A percentile compares a stretch with the other conserved stretches of the same genome.
Evolutionary conservation across 1,140 invertebrate species (phyloP).

Genomic region (Neoseiulus cucumeris): DNA sequence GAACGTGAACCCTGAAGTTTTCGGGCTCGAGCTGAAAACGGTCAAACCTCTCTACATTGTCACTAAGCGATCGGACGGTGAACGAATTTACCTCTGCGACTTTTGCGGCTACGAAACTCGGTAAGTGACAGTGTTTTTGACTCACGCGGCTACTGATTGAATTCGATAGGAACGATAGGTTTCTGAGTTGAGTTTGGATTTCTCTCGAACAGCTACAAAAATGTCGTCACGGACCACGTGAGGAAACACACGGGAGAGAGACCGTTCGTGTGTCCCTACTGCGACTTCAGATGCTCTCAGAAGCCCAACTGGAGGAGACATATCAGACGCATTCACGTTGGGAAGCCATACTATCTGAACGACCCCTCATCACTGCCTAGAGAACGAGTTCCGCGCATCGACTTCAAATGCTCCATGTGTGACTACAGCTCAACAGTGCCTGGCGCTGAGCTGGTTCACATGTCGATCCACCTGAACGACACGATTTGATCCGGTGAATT

Average conservation of each 20-base stretch:
- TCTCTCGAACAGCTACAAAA: neutral
- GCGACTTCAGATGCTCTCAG: constrained; percentile 20
- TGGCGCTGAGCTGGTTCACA: constrained; percentile 1
- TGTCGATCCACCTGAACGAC: constrained; percentile 8
- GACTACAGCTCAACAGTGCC: neutral
- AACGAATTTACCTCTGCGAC: constrained; percentile 3
- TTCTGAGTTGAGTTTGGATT: no score
- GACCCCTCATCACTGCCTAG: neutral
- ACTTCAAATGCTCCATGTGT: constrained; percentile 3
- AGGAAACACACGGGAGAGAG: constrained; percentile 31
- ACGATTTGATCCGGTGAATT: neutral
- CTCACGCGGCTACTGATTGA: no score
- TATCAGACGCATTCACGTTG: neutral
- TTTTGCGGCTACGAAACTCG: constrained; percentile 8
- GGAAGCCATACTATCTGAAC: neutral
- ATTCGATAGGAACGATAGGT: no score
- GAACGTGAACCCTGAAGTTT: neutral
- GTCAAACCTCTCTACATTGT: neutral
- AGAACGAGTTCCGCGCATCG: neutral
- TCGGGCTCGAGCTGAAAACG: neutral
- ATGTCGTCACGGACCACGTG: constrained; percentile 26
- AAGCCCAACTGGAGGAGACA: constrained; percentile 1
- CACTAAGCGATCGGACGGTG: neutral
- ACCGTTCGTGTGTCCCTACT: constrained; percentile 31
- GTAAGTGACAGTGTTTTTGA: neutral